These are phyloP conservation scores for Camponotus fellah DNA, from an alignment of 2,888 invertebrate genomes.

Conservation along the genomic window DNA sequence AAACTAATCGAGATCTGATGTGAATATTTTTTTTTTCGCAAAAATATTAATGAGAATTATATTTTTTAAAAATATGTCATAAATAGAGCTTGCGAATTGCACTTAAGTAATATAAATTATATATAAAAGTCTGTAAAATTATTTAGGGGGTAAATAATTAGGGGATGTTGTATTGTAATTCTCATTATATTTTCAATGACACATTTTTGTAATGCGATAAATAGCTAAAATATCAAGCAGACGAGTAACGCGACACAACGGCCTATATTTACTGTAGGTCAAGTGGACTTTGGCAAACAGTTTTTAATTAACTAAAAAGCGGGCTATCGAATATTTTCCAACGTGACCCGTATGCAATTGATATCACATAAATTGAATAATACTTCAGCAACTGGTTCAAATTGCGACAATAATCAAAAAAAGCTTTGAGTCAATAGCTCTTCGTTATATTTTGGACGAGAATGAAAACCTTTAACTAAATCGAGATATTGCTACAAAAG, in stretches of 20 bases:
- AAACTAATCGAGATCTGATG: neutral
- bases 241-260: slow-evolving; percentile 16
- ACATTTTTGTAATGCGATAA: neutral
- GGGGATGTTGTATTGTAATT: too few species aligned
- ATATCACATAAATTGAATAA: slow-evolving; percentile 44
- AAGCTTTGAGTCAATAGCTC: slow-evolving; percentile 27
- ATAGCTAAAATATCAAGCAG: slow-evolving; percentile 5
- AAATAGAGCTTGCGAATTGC: neutral
- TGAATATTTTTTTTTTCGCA: too few species aligned
- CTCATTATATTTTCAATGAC: neutral
- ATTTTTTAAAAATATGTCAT: neutral
- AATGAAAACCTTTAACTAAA: slow-evolving; percentile 42
- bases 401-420: slow-evolving; percentile 41
- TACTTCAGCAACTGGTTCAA: slow-evolving; percentile 26
- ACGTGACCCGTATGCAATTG: slow-evolving; percentile 22
- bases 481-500: slow-evolving; percentile 27
- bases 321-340: slow-evolving; percentile 41
- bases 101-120: neutral
- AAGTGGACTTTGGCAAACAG: slow-evolving; percentile 47
- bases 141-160: too few species aligned
- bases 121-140: too few species aligned
- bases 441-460: slow-evolving; percentile 29
- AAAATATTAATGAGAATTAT: neutral
- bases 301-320: slow-evolving; percentile 53
- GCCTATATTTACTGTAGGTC: slow-evolving; percentile 47